Evolutionary conservation across 2,113 vertebrate genomes (phyloP), one percentile per base, ranked within the genome.

Genomic region (Myotis brandtii): DNA sequence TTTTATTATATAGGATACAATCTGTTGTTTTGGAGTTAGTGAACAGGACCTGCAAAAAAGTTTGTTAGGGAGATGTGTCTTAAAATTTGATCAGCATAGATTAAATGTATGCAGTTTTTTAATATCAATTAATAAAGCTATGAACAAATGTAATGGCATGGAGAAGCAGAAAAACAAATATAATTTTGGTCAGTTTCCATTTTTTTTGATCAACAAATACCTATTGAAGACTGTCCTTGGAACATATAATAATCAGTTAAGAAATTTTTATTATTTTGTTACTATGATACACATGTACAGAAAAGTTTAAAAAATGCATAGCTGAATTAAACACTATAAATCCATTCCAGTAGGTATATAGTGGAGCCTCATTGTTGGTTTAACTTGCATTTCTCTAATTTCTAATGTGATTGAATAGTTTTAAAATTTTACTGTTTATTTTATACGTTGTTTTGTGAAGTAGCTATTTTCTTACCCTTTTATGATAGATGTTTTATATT

Each of bases 11-110:
- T 50, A 50, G 48, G 48, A 76, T 37, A 48, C 12, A 86, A 25
- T 76, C 52, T 77, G 23, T 84, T 95, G 21, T 25, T 91, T 72
- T 95, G 27, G 32, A 76, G 79, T 89, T 56, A 94, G 20, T 84
- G 52, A 88, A 64, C 18, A 66, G 64, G 43, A 79, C 46, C 23
- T 70, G 30, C 32, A 37, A 79, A 95, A 62, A 40, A 62, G n/a
- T 77, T 59, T 75, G 23, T 82, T 76, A 66, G 5, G 50, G 21
- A 25, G 9, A 59, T 72, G 37, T 75, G 9, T 66, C 43, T 77
- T 77, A 46, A 83, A 79, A 79, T 64, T 86, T 48, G 34, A 3
- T 89, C 37, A 89, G 48, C 79, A 69, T 64, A 73, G 3, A 30
- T 87, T 40, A 50, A 81, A 72, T 72, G 40, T 50, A 20, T 2